These are phyloP conservation scores for human (Homo sapiens) DNA, from an alignment of 2,113 vertebrate species.

Conservation along the genomic window DNA sequence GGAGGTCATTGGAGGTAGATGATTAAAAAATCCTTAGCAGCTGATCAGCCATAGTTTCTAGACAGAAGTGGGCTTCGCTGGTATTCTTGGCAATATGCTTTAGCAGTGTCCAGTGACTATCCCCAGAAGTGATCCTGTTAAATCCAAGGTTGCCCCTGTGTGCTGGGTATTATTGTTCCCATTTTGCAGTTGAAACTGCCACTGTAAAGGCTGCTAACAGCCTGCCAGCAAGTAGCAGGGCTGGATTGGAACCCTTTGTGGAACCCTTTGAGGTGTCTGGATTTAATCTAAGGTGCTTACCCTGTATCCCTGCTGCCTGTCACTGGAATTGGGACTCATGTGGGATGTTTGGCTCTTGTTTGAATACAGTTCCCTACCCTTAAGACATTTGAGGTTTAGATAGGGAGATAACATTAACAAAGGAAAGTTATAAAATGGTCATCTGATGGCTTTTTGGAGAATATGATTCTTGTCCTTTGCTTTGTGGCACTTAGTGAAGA, in stretches of 20 bases:
- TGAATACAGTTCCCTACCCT: neutral
- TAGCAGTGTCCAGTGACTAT: neutral
- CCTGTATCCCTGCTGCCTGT: neutral
- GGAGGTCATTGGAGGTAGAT: neutral
- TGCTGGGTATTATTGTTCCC: neutral
- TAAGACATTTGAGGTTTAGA: neutral
- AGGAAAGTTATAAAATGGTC: neutral
- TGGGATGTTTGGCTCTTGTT: neutral
- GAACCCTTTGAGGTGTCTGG: neutral
- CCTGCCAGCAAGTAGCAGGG: too few relatives aligned
- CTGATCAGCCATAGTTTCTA: neutral
- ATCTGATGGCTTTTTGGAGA: neutral
- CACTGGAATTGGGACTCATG: neutral
- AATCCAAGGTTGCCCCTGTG: neutral
- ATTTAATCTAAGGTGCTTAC: neutral
- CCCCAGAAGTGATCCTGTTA: neutral
- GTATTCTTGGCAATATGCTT: neutral
- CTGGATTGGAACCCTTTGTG: neutral
- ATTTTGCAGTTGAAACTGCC: neutral
- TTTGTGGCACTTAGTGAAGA: neutral
- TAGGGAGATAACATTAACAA: neutral
- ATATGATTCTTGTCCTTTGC: neutral
- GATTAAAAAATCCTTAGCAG: neutral
- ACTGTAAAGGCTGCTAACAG: neutral
- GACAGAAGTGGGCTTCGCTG: neutral